phyloP scores from a whole-genome alignment of 1,140 invertebrate genomes.

The Geopemphigus sp. region DNA sequence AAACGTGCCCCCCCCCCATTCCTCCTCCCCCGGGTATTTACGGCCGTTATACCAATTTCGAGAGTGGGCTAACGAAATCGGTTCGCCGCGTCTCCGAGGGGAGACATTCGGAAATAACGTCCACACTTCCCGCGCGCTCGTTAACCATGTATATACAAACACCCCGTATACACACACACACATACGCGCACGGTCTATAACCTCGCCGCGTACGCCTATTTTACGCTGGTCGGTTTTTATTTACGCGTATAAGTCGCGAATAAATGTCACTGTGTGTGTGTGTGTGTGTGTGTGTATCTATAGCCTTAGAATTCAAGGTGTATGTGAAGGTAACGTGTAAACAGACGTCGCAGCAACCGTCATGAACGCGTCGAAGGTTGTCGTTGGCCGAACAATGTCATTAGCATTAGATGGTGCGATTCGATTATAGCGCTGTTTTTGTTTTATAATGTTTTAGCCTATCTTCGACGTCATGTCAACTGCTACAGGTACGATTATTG shows the following conservation, averaged over 20 bases:
- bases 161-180: neutral
- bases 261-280: neutral
- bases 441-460: neutral
- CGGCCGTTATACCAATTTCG: too few relatives aligned
- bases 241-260: neutral
- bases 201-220: neutral
- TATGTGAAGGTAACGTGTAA: slow-evolving; percentile 41
- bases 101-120: too few relatives aligned
- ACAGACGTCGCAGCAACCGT: neutral
- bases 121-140: too few relatives aligned
- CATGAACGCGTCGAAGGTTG: slow-evolving; percentile 43
- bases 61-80: too few relatives aligned
- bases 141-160: too few relatives aligned
- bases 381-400: slow-evolving; percentile 41
- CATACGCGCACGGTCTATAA: neutral
- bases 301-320: slow-evolving; percentile 46
- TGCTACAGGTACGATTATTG: too few relatives aligned
- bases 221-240: neutral
- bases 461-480: too few relatives aligned
- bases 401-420: slow-evolving; percentile 39
- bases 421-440: slow-evolving; percentile 28
- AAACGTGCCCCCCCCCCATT: too few relatives aligned
- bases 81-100: too few relatives aligned
- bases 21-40: too few relatives aligned
- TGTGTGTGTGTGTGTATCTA: neutral